These are phyloP conservation scores for Conopomorpha cramerella DNA, from an alignment of 1,140 invertebrate genomes.

Conservation along the genomic window DNA sequence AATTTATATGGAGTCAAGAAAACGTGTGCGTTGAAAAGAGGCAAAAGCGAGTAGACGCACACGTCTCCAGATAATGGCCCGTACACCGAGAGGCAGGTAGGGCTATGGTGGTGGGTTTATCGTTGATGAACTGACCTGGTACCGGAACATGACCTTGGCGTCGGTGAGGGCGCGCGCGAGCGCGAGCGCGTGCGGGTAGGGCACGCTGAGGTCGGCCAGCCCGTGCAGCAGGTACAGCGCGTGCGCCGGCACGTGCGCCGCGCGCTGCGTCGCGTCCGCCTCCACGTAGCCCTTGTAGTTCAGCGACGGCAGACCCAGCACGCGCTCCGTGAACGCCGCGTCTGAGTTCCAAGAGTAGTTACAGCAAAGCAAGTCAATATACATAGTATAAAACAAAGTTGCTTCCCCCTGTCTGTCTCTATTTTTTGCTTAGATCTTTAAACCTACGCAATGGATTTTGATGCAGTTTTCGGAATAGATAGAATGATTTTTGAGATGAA, in stretches of 20 bases:
- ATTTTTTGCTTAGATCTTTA: no score
- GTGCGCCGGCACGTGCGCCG: conserved; percentile 81
- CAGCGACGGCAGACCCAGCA: conserved; percentile 84
- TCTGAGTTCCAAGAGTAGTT: no score
- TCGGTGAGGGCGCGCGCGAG: conserved; percentile 37
- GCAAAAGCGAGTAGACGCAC: no score
- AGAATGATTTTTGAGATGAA: no score
- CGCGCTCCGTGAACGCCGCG: conserved; percentile 92
- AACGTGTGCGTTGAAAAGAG: no score
- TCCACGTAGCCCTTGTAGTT: conserved; percentile 93
- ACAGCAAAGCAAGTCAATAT: no score
- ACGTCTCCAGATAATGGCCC: no score
- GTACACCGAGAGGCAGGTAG: background rate
- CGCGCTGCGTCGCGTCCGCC: conserved; percentile 84
- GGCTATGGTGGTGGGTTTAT: background rate
- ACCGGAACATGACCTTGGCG: conserved; percentile 84
- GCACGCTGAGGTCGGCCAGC: conserved; percentile 69
- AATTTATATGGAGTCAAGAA: no score
- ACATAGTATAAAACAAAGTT: no score
- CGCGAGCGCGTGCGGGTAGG: conserved; percentile 89
- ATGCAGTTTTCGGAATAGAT: no score
- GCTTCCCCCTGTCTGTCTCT: no score
- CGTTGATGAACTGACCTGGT: conserved; percentile 71
- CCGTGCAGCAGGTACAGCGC: conserved; percentile 44
- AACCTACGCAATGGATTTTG: no score